phyloP scores from a whole-genome alignment of 2,113 vertebrate species.

The Pituophis catenifer region DNA sequence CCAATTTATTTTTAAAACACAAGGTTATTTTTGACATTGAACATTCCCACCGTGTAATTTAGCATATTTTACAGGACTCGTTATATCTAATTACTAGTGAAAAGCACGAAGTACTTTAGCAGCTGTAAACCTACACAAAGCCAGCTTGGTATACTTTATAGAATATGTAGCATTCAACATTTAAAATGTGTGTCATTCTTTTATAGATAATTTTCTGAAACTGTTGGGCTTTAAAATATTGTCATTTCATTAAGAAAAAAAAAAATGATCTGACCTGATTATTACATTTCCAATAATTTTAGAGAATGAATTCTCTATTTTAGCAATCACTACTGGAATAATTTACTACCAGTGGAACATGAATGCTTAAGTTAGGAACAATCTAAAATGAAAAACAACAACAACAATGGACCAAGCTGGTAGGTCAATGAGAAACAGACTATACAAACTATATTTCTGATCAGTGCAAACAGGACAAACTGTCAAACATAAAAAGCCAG shows the following conservation, averaged over 20 bases:
- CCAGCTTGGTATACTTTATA: not conserved
- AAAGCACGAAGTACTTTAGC: not conserved
- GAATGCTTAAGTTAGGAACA: not conserved
- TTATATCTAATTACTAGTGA: not conserved
- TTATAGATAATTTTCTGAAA: not conserved
- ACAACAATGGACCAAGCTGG: not conserved
- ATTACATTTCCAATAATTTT: not conserved
- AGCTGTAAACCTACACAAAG: not conserved
- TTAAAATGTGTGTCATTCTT: not conserved
- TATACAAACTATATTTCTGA: not conserved
- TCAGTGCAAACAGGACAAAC: not conserved
- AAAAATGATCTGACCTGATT: not conserved
- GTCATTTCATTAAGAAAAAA: not conserved
- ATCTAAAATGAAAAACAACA: not conserved
- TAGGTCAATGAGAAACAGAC: not conserved
- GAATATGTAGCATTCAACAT: not conserved
- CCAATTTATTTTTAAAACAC: not conserved
- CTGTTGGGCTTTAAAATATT: not conserved
- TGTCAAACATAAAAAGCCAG: not conserved
- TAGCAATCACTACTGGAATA: not conserved
- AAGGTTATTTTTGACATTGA: not conserved
- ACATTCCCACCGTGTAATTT: not conserved
- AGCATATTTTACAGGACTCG: not conserved
- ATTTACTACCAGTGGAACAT: not conserved
- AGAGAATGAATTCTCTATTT: not conserved